Evolutionary conservation across 2,888 invertebrate genomes (phyloP).

Genomic region (Brassicogethes aeneus): DNA sequence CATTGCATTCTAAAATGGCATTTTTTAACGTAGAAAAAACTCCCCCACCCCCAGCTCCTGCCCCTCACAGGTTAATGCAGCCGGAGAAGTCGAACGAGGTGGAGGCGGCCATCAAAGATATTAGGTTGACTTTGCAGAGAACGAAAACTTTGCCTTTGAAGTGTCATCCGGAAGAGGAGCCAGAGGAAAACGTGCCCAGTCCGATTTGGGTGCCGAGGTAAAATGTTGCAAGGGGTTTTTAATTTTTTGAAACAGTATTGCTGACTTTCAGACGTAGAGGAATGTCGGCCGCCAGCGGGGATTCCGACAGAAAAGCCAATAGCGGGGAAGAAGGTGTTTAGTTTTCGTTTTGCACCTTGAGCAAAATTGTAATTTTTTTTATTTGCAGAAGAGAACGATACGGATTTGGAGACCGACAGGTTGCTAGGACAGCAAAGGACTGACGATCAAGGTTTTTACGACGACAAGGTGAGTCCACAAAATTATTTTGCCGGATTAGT

Average conservation of each 20-base stretch:
- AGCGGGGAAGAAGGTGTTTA: conserved; percentile 53
- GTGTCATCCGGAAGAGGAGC: conserved; percentile 37
- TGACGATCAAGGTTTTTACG: conserved; percentile 88
- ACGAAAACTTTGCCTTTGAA: conserved; percentile 56
- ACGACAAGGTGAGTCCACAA: conserved; percentile 73
- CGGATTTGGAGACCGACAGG: conserved; percentile 95
- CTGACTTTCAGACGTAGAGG: conserved; percentile 47
- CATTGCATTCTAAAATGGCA: too few relatives aligned
- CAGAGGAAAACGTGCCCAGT: conserved; percentile 46
- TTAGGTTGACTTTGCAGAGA: conserved; percentile 69
- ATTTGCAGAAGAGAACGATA: conserved; percentile 78
- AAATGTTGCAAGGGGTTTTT: conserved; percentile 13
- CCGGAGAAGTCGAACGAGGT: conserved; percentile 36
- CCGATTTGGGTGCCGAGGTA: conserved; percentile 66
- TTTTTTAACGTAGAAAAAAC: conserved; percentile 52
- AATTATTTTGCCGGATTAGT: too few relatives aligned
- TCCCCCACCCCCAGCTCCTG: conserved; percentile 69
- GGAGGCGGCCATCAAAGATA: conserved; percentile 71
- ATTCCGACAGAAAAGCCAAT: conserved; percentile 56
- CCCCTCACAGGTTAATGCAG: conserved; percentile 54
- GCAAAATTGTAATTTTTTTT: conserved; percentile 7
- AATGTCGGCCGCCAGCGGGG: conserved; percentile 43
- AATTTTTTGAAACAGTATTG: conserved; percentile 4
- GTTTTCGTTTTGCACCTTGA: neutral
- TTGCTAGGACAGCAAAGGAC: conserved; percentile 88